phyloP scores from a whole-genome alignment of 1,140 invertebrate species.

The Tenebrio molitor region DNA sequence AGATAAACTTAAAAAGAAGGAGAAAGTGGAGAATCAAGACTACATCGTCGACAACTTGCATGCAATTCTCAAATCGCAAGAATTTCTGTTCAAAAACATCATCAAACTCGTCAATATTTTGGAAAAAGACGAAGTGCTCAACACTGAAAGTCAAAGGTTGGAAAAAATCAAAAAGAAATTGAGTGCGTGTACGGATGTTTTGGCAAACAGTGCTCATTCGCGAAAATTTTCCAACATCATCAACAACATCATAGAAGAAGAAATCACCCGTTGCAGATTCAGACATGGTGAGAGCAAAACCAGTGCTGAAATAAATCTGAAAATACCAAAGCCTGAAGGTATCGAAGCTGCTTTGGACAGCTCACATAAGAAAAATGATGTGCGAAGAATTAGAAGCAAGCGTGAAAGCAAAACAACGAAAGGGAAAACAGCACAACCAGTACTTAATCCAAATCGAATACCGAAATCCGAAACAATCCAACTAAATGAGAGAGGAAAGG shows the following conservation, averaged over 20 bases:
- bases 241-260: conserved; percentile 23
- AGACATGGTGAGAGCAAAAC: conserved; percentile 13
- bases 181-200: conserved; percentile 10
- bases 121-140: neutral
- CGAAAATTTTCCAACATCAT: conserved; percentile 10
- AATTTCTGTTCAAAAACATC: conserved; percentile 22
- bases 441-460: too few species aligned
- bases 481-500: neutral
- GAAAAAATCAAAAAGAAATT: conserved; percentile 24
- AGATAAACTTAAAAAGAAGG: neutral
- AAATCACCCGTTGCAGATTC: conserved; percentile 23
- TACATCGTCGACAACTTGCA: conserved; percentile 15
- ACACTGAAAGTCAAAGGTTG: neutral
- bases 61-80: conserved; percentile 32
- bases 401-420: too few species aligned
- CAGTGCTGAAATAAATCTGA: conserved; percentile 15
- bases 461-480: too few species aligned
- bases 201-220: neutral
- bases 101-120: conserved; percentile 8
- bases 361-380: conserved; percentile 1
- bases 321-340: neutral
- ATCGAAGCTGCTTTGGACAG: conserved; percentile 11
- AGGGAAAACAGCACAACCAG: neutral
- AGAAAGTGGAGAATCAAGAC: neutral
- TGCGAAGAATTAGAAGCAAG: too few species aligned